Evolutionary conservation across 2,888 invertebrate species (phyloP).

Genomic region (Drosophila sordidapex): DNA sequence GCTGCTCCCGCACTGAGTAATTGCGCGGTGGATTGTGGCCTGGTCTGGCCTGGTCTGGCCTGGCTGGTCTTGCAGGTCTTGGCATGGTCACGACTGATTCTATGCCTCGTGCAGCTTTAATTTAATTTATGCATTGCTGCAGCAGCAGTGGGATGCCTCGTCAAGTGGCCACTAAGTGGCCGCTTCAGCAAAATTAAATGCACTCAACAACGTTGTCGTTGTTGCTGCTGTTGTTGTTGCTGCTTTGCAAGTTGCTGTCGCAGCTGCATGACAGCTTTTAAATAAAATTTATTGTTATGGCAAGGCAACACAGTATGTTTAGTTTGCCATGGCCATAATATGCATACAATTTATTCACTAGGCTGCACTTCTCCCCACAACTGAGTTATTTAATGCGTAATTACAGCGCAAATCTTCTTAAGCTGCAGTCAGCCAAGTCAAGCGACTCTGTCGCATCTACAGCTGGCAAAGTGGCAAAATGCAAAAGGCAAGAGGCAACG

Average conservation of each 20-base stretch:
- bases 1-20: conserved; percentile 65
- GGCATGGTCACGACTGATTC: conserved; percentile 41
- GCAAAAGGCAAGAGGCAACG: conserved; percentile 15
- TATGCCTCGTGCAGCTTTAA: conserved; percentile 62
- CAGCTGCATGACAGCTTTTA: conserved; percentile 46
- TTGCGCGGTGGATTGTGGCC: conserved; percentile 54
- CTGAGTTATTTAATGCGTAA: conserved; percentile 74
- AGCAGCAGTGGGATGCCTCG: conserved; percentile 27
- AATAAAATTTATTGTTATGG: conserved; percentile 71
- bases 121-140: conserved; percentile 69
- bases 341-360: conserved; percentile 61
- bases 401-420: conserved; percentile 64
- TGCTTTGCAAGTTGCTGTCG: conserved; percentile 32
- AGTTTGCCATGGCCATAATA: conserved; percentile 68
- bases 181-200: conserved; percentile 74
- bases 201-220: conserved; percentile 58
- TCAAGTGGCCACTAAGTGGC: conserved; percentile 70
- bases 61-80: conserved; percentile 11
- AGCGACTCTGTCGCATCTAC: not conserved
- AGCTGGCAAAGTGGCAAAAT: conserved; percentile 19
- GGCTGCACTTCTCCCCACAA: conserved; percentile 36
- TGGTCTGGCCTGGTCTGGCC: conserved; percentile 7
- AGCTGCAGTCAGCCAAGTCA: conserved; percentile 21
- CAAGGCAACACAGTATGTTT: conserved; percentile 71
- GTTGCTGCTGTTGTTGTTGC: conserved; percentile 38